phyloP scores from a whole-genome alignment of 30 jellyfish, hydroid and myxozoan species.

The Pelagia noctiluca region DNA sequence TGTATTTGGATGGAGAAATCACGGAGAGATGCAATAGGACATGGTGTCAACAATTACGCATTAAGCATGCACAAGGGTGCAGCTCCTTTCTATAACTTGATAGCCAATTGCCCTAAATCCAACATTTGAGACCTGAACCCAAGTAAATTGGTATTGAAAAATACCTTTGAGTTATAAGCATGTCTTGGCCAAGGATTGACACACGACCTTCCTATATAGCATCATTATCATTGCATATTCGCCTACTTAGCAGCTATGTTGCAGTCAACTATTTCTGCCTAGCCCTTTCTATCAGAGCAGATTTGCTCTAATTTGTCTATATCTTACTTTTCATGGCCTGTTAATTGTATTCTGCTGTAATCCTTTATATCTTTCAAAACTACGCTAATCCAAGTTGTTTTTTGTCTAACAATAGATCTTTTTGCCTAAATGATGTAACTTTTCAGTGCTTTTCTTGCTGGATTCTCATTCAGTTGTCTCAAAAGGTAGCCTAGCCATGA shows the following conservation, averaged over 20 bases:
- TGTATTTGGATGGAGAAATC: too few species aligned
- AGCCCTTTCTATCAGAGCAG: not conserved
- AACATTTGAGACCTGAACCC: too few species aligned
- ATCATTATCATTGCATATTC: not conserved
- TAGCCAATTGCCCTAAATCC: too few species aligned
- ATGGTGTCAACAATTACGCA: too few species aligned
- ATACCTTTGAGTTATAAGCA: too few species aligned
- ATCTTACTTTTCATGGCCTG: too few species aligned
- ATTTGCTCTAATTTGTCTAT: not conserved
- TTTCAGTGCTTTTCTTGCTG: not conserved
- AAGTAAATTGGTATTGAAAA: too few species aligned
- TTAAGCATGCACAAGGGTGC: too few species aligned
- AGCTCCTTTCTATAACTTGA: too few species aligned
- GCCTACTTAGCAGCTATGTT: not conserved
- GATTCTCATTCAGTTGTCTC: not conserved
- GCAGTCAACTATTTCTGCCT: not conserved
- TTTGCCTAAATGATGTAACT: not conserved
- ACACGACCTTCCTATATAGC: too few species aligned
- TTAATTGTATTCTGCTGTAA: not conserved
- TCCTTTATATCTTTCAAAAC: not conserved
- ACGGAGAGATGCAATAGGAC: too few species aligned
- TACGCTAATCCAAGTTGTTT: not conserved
- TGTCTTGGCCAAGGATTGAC: too few species aligned
- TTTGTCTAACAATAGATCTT: not conserved
- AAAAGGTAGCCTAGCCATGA: not conserved